Evolutionary conservation across 2,888 invertebrate species (phyloP).

Genomic region (Argyra leucocephala): DNA sequence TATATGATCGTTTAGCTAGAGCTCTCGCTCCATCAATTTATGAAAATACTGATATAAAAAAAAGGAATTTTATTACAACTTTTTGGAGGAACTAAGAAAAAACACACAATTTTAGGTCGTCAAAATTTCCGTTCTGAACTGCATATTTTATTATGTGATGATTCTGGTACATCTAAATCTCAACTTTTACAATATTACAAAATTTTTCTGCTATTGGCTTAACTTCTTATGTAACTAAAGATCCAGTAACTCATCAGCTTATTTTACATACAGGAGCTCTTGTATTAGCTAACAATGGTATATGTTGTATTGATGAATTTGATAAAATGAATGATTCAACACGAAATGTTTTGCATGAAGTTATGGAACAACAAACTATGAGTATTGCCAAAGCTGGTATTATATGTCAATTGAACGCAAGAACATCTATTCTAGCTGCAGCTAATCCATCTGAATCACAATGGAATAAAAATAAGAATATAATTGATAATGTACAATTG

Average conservation of each 20-base stretch:
- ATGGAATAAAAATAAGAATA: conserved; percentile 97
- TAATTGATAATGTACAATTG: conserved; percentile 90
- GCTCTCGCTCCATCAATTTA: conserved; percentile 96
- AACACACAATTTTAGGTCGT: conserved; percentile 69
- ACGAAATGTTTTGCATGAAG: conserved; percentile 92
- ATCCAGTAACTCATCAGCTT: conserved; percentile 89
- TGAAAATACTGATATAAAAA: conserved; percentile 93
- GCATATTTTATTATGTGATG: conserved; percentile 93
- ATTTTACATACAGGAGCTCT: conserved; percentile 93
- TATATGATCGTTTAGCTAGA: conserved; percentile 85
- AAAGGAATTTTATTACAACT: conserved; percentile 91
- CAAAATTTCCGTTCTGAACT: conserved; percentile 84
- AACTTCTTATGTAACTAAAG: conserved; percentile 95
- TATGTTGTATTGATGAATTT: conserved; percentile 99
- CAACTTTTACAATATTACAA: conserved; percentile 85
- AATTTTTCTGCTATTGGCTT: conserved; percentile 93
- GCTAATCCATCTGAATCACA: conserved; percentile 98
- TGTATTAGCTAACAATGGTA: conserved; percentile 94
- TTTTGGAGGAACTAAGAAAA: conserved; percentile 93
- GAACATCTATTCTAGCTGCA: conserved; percentile 94
- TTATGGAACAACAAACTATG: conserved; percentile 98
- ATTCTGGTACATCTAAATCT: conserved; percentile 98
- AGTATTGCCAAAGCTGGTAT: conserved; percentile 99
- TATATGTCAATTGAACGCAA: conserved; percentile 95
- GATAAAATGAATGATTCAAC: conserved; percentile 99